These are phyloP conservation scores for Myripristis jacobus DNA, from an alignment of 2,797 vertebrate genomes.

Conservation along the genomic window DNA sequence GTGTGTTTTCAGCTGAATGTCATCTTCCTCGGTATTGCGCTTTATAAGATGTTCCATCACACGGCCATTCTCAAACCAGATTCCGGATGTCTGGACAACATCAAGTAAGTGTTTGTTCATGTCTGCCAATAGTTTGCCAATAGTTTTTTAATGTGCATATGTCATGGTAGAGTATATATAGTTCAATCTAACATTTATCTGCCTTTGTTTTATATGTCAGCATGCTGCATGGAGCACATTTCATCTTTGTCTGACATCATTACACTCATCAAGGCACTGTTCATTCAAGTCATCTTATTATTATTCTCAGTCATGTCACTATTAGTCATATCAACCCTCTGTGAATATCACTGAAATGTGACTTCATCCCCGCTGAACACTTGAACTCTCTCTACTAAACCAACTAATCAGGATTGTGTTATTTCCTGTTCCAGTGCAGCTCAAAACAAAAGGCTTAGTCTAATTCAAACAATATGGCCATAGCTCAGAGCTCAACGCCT, in stretches of 20 bases:
- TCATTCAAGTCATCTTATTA: constrained; percentile 30
- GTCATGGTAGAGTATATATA: constrained; percentile 13
- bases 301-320: constrained; percentile 39
- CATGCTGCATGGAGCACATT: constrained; percentile 30
- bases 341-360: constrained; percentile 51
- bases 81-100: constrained; percentile 99
- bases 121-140: not conserved
- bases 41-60: constrained; percentile 99
- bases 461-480: constrained; percentile 63
- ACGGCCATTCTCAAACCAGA: constrained; percentile 99
- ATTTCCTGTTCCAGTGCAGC: constrained; percentile 43
- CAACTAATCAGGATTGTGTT: constrained; percentile 58
- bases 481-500: constrained; percentile 27
- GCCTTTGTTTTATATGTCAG: constrained; percentile 11
- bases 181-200: constrained; percentile 7
- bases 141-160: not conserved
- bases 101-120: constrained; percentile 91
- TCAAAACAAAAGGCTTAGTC: constrained; percentile 54
- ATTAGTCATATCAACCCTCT: constrained; percentile 37
- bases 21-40: constrained; percentile 98
- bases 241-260: constrained; percentile 40
- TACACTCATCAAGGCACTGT: constrained; percentile 35
- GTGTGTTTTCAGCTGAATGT: constrained; percentile 93
- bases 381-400: constrained; percentile 35
- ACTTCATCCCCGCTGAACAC: constrained; percentile 52